Conservation (phyloP, 2,888 invertebrate genomes). For the Agriotes lineatus region DNA sequence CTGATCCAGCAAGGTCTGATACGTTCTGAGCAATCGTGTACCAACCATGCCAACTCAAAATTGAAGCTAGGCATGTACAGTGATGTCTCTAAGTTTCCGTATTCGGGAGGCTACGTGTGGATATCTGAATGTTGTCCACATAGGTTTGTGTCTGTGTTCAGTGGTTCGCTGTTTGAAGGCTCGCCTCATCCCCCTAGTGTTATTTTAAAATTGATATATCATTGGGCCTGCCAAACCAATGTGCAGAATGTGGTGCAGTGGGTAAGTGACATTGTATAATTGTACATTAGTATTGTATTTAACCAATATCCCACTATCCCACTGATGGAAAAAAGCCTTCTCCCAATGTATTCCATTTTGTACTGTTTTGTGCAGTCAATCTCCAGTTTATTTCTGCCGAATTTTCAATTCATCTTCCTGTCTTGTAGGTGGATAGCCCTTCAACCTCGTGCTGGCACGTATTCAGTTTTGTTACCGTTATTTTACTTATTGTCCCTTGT, state of each 20-base stretch:
- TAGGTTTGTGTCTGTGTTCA: constrained; percentile 88
- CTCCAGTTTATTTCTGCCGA: no score
- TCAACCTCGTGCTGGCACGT: no score
- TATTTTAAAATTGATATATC: constrained; percentile 86
- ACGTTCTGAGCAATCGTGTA: constrained; percentile 83
- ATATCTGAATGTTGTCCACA: constrained; percentile 89
- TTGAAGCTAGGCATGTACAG: constrained; percentile 89
- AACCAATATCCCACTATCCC: no score
- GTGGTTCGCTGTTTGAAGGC: constrained; percentile 88
- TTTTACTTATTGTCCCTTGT: no score
- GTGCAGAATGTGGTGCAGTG: constrained; percentile 90
- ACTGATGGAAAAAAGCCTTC: no score
- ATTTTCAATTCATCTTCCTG: no score
- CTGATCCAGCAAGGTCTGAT: constrained; percentile 87
- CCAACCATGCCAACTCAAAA: constrained; percentile 75
- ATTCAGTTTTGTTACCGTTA: no score
- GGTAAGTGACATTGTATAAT: no score
- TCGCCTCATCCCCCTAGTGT: constrained; percentile 87
- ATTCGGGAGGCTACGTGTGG: constrained; percentile 93
- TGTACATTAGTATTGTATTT: no score
- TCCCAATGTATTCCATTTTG: no score
- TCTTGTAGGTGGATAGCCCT: no score
- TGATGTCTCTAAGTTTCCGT: constrained; percentile 86
- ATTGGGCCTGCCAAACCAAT: constrained; percentile 93
- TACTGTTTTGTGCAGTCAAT: no score